phyloP scores from a whole-genome alignment of 2,113 vertebrate species.

The Anhinga rufa region DNA sequence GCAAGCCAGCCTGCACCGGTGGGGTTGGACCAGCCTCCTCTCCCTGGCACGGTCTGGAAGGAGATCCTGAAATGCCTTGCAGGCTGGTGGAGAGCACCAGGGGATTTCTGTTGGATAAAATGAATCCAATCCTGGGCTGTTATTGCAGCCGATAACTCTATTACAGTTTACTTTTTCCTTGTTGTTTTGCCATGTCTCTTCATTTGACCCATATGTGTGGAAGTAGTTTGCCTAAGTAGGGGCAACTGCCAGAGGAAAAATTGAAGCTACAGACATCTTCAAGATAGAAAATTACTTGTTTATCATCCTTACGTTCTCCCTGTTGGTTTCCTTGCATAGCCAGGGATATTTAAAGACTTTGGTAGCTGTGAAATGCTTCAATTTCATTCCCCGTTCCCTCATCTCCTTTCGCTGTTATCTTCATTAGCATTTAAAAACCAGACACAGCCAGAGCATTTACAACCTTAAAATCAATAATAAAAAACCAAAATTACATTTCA shows the following conservation, averaged over 20 bases:
- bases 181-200: background rate
- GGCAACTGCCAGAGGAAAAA: background rate
- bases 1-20: accelerated
- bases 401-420: background rate
- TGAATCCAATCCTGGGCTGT: background rate
- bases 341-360: background rate
- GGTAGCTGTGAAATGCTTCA: background rate
- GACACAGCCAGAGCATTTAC: background rate
- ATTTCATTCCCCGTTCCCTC: background rate
- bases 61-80: background rate
- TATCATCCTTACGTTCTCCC: background rate
- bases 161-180: background rate
- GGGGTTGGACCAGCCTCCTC: background rate
- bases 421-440: constrained; percentile 15
- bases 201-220: background rate
- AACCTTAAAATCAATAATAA: constrained; percentile 1
- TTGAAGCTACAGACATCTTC: background rate
- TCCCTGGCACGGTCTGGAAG: background rate
- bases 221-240: background rate
- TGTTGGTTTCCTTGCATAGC: background rate
- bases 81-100: background rate
- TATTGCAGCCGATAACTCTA: background rate
- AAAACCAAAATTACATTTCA: background rate
- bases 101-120: background rate
- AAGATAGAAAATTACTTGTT: background rate